Conservation (phyloP, 2,797 vertebrate genomes). For the Furcifer pardalis region DNA sequence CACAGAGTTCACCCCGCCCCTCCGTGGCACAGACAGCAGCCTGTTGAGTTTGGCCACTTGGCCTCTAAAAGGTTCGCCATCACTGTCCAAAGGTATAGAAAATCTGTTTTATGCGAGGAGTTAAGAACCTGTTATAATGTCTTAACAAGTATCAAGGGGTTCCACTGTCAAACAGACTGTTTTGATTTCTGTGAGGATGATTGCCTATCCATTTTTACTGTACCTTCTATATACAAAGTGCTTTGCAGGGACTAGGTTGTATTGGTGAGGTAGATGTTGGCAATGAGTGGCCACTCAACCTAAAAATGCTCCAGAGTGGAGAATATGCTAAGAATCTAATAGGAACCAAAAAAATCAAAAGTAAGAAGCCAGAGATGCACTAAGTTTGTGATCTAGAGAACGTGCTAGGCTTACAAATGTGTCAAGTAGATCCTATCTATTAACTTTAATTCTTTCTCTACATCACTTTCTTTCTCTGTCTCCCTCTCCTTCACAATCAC, state of each 20-base stretch:
- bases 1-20: too few species aligned
- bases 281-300: neutral
- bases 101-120: neutral
- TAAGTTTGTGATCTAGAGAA: neutral
- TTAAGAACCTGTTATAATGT: neutral
- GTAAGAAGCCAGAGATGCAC: neutral
- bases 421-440: neutral
- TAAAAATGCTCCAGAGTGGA: neutral
- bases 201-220: neutral
- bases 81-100: neutral
- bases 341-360: neutral
- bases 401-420: neutral
- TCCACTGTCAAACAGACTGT: neutral
- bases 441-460: neutral
- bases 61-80: too few species aligned
- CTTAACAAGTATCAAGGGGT: neutral
- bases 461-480: neutral
- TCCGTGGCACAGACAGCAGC: too few species aligned
- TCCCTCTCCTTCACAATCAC: neutral
- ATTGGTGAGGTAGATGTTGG: constrained; percentile 18
- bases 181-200: neutral
- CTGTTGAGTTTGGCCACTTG: too few species aligned
- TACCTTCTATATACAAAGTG: neutral
- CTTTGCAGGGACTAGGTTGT: neutral
- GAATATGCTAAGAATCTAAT: neutral